These are phyloP conservation scores for Tetramorium simillimum DNA, from an alignment of 1,140 invertebrate species.

Conservation along the genomic window DNA sequence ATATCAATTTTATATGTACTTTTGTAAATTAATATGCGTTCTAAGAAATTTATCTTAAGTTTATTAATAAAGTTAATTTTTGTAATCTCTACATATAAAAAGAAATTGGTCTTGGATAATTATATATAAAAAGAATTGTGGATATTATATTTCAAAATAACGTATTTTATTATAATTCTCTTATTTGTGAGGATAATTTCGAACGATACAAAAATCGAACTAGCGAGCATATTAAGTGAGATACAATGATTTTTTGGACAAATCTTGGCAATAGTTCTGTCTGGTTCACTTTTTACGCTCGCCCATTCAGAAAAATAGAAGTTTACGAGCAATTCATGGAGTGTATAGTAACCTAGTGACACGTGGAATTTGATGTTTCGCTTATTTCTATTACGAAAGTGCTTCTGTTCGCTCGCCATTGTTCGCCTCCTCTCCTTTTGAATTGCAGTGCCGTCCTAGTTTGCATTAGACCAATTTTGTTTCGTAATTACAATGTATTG, in stretches of 20 bases:
- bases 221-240: not conserved
- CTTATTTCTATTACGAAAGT: constrained; percentile 35
- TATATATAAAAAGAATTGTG: not conserved
- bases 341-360: constrained; percentile 40
- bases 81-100: not conserved
- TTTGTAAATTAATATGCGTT: not conserved
- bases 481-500: constrained; percentile 6
- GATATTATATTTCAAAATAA: not conserved
- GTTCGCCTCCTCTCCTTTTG: constrained; percentile 1
- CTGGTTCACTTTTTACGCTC: constrained; percentile 21
- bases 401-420: constrained; percentile 35
- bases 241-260: constrained; percentile 10
- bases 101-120: not conserved
- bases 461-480: constrained; percentile 26
- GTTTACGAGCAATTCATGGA: constrained; percentile 51
- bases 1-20: not conserved
- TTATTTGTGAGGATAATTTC: not conserved
- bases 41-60: not conserved
- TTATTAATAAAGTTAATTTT: constrained; percentile 6
- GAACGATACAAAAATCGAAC: not conserved
- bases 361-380: constrained; percentile 25
- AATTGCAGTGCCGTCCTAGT: constrained; percentile 17
- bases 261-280: not conserved
- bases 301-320: not conserved
- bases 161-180: not conserved